Evolutionary conservation across 1,140 invertebrate species (phyloP), one percentile per base, ranked within the genome.

Genomic region (Scaptomyza hsui): DNA sequence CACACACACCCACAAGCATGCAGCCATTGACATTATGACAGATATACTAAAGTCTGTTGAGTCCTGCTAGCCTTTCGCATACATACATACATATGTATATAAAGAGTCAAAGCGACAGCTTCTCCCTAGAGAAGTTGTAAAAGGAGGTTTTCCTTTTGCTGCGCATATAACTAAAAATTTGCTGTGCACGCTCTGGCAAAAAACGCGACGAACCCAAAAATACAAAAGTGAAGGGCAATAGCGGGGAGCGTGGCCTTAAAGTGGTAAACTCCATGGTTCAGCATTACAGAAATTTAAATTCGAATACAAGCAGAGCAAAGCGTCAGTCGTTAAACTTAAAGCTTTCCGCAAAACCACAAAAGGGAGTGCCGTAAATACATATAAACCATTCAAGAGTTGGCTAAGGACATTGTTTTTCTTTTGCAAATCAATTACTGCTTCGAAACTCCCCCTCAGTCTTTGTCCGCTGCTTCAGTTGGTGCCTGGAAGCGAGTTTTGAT

Each of bases 401-500:
- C 78, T 44, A 68, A 49, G 60, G 49, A 79, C 62, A 79, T 75
- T 79, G 55, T 83, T 67, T 65, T 68, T 44, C 45, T 39, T 42
- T 29, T 48, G 48, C 32, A 73, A 80, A 85, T 86, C 79, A 85
- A 80, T 85, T 85, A 77, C 64, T 77, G 61, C 69, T 48, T 29
- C 53, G 52, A 37, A 12, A 18, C 26, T 35, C 39, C 3, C 26
- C 6, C 10, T 35, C 32, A 12, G 0, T 35, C 32, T 41, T 41
- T 1, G 29, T 10, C 12, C 44, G 7, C 15, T 21, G 19, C 51
- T 37, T 61, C 48, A 52, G 12, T 60, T 53, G 29, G 24, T 80
- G 72, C 63, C 80, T 81, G 81, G 61, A 63, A 85, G 80, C 81
- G 47, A 81, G 72, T 86, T 85, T 85, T 85, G 77, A 85, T 85